phyloP scores from a whole-genome alignment of 2,113 vertebrate species.

The Phasianus colchicus region DNA sequence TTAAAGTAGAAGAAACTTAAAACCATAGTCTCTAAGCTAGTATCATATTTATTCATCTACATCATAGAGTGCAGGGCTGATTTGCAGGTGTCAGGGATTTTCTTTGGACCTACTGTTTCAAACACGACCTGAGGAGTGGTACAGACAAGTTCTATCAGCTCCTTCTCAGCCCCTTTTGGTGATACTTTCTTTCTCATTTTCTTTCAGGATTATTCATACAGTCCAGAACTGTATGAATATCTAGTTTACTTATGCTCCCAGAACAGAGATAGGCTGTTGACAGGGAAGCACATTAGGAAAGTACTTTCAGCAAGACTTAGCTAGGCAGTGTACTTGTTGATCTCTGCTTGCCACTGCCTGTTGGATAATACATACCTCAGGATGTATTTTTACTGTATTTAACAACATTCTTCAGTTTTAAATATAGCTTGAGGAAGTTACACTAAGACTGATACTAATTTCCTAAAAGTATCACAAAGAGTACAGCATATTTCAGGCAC shows the following conservation, averaged over 20 bases:
- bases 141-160: background rate
- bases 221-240: background rate
- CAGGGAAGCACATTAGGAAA: background rate
- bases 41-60: background rate
- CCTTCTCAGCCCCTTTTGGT: background rate
- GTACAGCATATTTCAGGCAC: background rate
- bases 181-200: background rate
- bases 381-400: background rate
- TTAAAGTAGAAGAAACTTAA: background rate
- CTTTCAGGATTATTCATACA: background rate
- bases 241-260: background rate
- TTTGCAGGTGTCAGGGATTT: background rate
- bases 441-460: background rate
- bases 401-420: background rate
- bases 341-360: rapidly evolving
- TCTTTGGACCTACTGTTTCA: background rate
- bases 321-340: background rate
- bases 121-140: background rate
- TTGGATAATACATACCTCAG: background rate
- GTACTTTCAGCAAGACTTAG: background rate
- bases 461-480: background rate
- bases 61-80: background rate
- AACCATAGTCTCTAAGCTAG: background rate
- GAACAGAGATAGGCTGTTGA: background rate
- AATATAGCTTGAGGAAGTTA: background rate